Base-by-base conservation (phyloP, 2,113 vertebrate species). In the Crypturellus undulatus region DNA sequence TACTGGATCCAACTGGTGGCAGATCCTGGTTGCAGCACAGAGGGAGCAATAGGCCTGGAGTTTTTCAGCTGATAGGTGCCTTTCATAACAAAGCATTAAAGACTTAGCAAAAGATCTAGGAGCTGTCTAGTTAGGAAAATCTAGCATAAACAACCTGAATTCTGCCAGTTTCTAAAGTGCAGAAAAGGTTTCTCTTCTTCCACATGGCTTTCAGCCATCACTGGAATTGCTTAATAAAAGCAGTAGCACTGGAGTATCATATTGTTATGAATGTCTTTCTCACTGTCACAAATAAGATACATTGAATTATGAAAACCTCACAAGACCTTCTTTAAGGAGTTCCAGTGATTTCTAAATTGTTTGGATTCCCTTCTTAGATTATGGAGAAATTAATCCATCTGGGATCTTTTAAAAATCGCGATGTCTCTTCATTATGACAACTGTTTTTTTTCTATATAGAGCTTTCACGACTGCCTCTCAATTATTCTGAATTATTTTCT, bases 21-120 rank as follows among this genome's bases (percentile, higher is more conserved):
- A 73, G 68, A 78, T 90, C 42, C 38, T 94, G 64, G 59, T 65
- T 90, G 54, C 82, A 64, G n/a, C 59, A 86, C 90, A 51, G 79
- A 51, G 79, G 93, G 85, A 78, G 90, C 49, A 68, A 62, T 9
- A 36, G 65, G 79, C 88, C 94, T 96, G 95, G 90, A 88, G 40
- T 93, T 88, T 94, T 88, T 96, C 94, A 96, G 72, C 68, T 88
- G 84, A 90, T 94, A 95, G 64, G 40, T 77, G 60, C 91, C 56
- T 90, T 95, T 93, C 95, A 90, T 88, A 96, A 94, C 92, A 95
- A 94, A 91, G 85, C 70, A 90, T 96, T 94, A 96, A 93, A 52
- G 85, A 81, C 85, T 93, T 95, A 95, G 85, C 18, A 80, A 84
- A 90, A 96, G 90, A 84, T 69, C 58, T 71, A 58, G 45, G 43